A percentile compares a stretch with the other conserved stretches of the same genome.
These are phyloP conservation scores for Notoglanidium macrostoma DNA, from an alignment of 2,797 vertebrate genomes.

Conservation along the genomic window DNA sequence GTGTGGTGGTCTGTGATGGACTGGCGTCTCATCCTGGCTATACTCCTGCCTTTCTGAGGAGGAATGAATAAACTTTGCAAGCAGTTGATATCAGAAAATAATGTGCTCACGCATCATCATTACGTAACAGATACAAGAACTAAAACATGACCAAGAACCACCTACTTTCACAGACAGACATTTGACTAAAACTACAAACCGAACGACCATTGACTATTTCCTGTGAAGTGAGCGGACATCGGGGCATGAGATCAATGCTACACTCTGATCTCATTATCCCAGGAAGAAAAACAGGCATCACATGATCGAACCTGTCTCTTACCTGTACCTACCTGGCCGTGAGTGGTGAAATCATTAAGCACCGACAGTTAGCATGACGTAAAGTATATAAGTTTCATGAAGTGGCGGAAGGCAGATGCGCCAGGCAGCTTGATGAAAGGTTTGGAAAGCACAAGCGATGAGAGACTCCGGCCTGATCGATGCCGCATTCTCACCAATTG, in stretches of 20 bases:
- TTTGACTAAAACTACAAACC: background rate
- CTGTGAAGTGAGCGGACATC: background rate
- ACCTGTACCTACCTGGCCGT: background rate
- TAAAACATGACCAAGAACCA: background rate
- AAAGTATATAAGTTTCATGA: conserved; percentile 4
- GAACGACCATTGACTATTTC: background rate
- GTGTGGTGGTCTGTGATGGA: background rate
- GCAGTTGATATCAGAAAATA: background rate
- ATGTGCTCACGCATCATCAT: background rate
- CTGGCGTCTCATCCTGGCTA: background rate
- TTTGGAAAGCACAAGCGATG: background rate
- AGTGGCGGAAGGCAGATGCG: background rate
- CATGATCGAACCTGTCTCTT: background rate
- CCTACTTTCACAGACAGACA: background rate
- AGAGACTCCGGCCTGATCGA: conserved; percentile 26
- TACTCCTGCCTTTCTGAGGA: background rate
- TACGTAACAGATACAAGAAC: background rate
- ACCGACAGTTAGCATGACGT: conserved; percentile 12
- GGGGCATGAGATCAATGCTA: conserved; percentile 10
- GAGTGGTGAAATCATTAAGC: background rate
- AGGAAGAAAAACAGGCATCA: background rate
- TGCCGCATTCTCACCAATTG: conserved; percentile 22
- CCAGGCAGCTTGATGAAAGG: conserved; percentile 1
- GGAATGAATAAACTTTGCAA: background rate
- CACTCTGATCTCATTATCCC: conserved; percentile 19